Evolutionary conservation across 2,113 vertebrate species (phyloP), one percentile per base, ranked within the genome.

Genomic region (Cisticola juncidis): DNA sequence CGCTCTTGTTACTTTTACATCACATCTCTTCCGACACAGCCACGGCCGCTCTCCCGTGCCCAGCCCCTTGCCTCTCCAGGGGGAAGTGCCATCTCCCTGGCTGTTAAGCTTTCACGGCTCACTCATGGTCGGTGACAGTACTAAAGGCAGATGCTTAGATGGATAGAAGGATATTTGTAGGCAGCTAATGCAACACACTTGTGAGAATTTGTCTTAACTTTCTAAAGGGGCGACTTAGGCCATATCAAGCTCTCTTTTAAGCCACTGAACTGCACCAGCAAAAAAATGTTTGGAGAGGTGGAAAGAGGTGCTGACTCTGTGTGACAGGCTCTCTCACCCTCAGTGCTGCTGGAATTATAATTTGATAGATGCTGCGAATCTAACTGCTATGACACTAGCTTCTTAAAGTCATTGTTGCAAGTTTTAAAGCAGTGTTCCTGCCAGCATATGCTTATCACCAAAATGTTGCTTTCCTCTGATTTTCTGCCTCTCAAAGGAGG

Each of bases 401-500:
- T 93, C 85, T 64, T 51, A 42, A 91, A 96, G 42, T 44, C 47
- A 90, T 81, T 90, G 64, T 73, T 73, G 47, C 35, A 86, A 88
- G 64, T 83, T 90, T 90, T 83, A 57, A 22, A 88, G 79, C 33
- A 24, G n/a, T 26, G 23, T 35, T 93, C 50, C 76, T 80, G 54
- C 25, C 58, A 88, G 76, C 35, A 28, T 40, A 65, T 0, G 18
- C 54, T 86, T 96, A 94, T 93, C 90, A 70, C 71, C 15, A 62
- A 80, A 94, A 81, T 35, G 42, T 78, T 77, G 54, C 76, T 73
- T 94, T 96, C 68, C 80, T 88, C 64, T 70, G 79, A 83, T 70
- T 88, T 94, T 92, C 68, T 88, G 38, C 68, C 78, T 90, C 83
- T 88, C 86, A 93, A 62, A 86, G 38, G 79, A 87, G 54, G 36